Evolutionary conservation across 2,888 invertebrate genomes (phyloP).

Genomic region (Steinernema scapterisci): DNA sequence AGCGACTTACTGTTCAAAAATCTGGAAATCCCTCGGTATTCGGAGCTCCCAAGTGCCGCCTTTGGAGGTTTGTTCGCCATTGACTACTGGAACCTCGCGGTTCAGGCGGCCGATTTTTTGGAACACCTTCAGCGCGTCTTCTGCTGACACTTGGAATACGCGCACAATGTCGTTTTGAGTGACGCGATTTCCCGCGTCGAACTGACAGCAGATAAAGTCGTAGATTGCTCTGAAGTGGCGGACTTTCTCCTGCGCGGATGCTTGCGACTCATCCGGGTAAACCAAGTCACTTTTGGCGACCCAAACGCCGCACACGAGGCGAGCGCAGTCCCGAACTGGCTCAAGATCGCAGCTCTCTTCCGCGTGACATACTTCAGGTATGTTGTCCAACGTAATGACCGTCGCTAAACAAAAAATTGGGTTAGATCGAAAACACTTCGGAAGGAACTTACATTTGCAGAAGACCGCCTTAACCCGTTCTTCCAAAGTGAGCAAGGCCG

Average conservation of each 20-base stretch:
- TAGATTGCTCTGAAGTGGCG: not conserved
- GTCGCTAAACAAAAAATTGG: not conserved
- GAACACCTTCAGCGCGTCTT: not conserved
- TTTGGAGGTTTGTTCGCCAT: not conserved
- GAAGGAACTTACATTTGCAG: not conserved
- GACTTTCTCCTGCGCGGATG: not conserved
- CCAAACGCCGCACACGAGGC: constrained; percentile 9
- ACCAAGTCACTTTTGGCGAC: not conserved
- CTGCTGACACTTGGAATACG: not conserved
- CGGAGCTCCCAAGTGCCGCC: constrained; percentile 6
- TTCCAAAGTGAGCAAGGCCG: not conserved
- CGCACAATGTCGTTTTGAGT: not conserved
- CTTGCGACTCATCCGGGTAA: not conserved
- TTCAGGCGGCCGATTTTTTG: constrained; percentile 4
- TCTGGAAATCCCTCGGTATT: not conserved
- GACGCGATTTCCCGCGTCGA: not conserved
- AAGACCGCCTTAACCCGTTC: not conserved
- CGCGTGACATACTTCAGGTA: not conserved
- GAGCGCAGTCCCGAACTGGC: not conserved
- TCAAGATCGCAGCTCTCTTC: not conserved
- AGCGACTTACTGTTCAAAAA: not conserved
- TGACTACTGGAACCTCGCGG: not conserved
- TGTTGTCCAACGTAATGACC: not conserved
- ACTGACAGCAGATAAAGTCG: constrained; percentile 3
- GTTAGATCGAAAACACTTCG: not conserved